Percentiles rank a stretch among this genome's conserved stretches.
Evolutionary conservation across 2,797 vertebrate species (phyloP).

Genomic region (Dallia pectoralis): DNA sequence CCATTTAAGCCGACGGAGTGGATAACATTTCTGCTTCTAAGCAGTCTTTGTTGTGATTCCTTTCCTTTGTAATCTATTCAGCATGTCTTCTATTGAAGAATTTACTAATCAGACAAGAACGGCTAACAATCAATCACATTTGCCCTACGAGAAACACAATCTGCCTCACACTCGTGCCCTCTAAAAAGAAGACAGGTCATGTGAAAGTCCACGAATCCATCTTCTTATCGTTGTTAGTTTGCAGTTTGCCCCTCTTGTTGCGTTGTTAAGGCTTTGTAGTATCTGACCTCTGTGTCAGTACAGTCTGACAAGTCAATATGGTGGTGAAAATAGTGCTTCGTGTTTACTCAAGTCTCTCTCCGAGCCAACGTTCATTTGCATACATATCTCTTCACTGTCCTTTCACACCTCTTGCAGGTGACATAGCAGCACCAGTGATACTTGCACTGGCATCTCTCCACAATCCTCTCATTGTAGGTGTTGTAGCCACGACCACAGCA

Average conservation of each 20-base stretch:
- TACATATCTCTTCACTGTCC: constrained; percentile 67
- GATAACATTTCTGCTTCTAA: constrained; percentile 6
- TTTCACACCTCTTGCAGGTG: constrained; percentile 71
- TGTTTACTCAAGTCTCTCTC: constrained; percentile 6
- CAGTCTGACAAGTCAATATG: neutral
- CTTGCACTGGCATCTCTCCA: constrained; percentile 75
- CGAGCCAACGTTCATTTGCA: constrained; percentile 64
- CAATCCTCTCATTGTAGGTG: constrained; percentile 70
- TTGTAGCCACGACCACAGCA: constrained; percentile 80
- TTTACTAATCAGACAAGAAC: constrained; percentile 24
- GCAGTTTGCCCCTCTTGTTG: constrained; percentile 1
- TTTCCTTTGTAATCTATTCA: constrained; percentile 28
- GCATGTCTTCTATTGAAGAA: constrained; percentile 18
- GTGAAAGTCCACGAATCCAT: neutral
- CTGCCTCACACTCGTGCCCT: constrained; percentile 7
- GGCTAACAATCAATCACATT: constrained; percentile 30
- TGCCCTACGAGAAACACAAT: constrained; percentile 16
- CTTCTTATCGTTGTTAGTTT: neutral
- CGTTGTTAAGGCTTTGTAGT: neutral
- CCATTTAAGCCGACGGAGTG: constrained; percentile 15
- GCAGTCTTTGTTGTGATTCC: constrained; percentile 34
- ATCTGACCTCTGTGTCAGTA: constrained; percentile 9
- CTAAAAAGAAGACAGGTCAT: neutral
- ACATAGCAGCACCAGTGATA: constrained; percentile 82
- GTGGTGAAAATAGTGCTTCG: constrained; percentile 25